phyloP scores from a whole-genome alignment of 2,113 vertebrate species.

The Ochotona curzoniae region DNA sequence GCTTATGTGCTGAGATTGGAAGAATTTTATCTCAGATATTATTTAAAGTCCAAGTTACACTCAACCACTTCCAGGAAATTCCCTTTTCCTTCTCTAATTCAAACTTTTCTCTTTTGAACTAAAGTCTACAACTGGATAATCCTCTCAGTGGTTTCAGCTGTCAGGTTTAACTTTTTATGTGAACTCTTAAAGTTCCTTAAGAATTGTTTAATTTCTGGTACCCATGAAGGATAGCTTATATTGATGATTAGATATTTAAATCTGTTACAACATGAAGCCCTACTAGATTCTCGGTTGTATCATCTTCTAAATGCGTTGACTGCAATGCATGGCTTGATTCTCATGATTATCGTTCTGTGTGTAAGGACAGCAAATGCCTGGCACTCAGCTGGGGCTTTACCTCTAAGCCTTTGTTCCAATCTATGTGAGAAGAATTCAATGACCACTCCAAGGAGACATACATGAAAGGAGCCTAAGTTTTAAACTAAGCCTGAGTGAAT shows the following conservation, averaged over 20 bases:
- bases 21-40: neutral
- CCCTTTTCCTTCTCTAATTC: neutral
- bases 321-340: accelerated
- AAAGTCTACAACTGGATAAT: neutral
- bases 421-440: neutral
- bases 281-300: accelerated
- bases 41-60: neutral
- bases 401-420: neutral
- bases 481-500: neutral
- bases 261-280: neutral
- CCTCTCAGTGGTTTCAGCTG: neutral
- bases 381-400: neutral
- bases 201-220: neutral
- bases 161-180: neutral
- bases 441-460: neutral
- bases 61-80: neutral
- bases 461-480: neutral
- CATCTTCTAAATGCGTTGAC: neutral
- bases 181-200: too few relatives aligned
- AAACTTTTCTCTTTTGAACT: neutral
- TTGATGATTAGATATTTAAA: neutral
- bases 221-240: too few relatives aligned
- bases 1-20: neutral
- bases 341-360: accelerated
- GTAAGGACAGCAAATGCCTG: neutral